Evolutionary conservation across 1,140 invertebrate genomes (phyloP).

Genomic region (Pseudoatta argentina): DNA sequence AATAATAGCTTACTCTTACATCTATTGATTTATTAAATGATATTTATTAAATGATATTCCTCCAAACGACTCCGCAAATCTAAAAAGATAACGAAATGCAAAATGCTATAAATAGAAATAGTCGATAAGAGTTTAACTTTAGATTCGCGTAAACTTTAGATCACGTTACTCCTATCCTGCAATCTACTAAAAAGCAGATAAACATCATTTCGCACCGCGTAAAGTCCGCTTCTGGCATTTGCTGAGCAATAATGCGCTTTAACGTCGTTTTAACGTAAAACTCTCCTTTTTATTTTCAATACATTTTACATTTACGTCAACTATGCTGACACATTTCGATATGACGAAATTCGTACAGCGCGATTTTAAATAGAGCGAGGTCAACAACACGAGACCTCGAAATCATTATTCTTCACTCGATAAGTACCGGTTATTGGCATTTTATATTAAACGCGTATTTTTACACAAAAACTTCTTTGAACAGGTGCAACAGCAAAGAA

Average conservation of each 20-base stretch:
- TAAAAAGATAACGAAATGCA: not conserved
- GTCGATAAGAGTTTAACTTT: constrained; percentile 27
- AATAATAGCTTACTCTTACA: not conserved
- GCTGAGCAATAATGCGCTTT: not conserved
- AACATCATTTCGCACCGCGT: not conserved
- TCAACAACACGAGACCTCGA: constrained; percentile 11
- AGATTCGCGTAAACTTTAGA: constrained; percentile 2
- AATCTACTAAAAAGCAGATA: not conserved
- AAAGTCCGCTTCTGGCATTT: not conserved
- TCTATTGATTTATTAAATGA: constrained; percentile 8
- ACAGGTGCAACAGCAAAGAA: not conserved
- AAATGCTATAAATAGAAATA: not conserved
- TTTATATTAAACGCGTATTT: not conserved
- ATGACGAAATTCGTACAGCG: not conserved
- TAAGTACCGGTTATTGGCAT: too few species aligned
- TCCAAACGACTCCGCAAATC: not conserved
- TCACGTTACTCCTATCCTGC: not conserved
- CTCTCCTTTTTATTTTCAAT: not conserved
- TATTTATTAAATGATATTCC: not conserved
- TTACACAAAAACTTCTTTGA: not conserved
- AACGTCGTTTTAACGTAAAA: not conserved
- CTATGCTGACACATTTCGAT: not conserved
- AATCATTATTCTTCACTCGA: not conserved
- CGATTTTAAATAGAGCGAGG: constrained; percentile 3
- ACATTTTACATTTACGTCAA: too few species aligned